A percentile compares a stretch with the other conserved stretches of the same genome.
Conservation (phyloP, 2,888 invertebrate species). For the Aleiodes alternator region DNA sequence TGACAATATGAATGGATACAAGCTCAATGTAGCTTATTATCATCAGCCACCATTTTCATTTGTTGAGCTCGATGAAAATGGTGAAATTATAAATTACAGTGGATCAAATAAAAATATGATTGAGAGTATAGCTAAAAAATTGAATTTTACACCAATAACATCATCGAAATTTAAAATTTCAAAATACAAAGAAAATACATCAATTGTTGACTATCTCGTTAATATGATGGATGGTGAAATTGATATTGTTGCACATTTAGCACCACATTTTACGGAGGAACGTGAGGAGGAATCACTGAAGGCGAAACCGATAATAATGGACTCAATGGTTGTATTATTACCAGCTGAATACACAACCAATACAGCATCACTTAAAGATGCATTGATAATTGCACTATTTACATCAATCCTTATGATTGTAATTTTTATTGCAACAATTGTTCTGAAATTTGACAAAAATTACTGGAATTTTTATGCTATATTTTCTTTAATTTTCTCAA, state of each 20-base stretch:
- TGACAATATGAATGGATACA: constrained; percentile 54
- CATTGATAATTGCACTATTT: constrained; percentile 17
- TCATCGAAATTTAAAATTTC: neutral
- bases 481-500: constrained; percentile 47
- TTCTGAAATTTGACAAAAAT: constrained; percentile 40
- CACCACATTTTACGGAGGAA: constrained; percentile 35
- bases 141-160: constrained; percentile 55
- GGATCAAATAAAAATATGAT: constrained; percentile 46
- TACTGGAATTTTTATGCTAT: constrained; percentile 47
- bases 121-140: neutral
- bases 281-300: constrained; percentile 31
- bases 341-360: constrained; percentile 39
- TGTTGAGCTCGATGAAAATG: constrained; percentile 26
- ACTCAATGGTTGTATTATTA: constrained; percentile 50
- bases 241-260: constrained; percentile 46
- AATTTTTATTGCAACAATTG: constrained; percentile 29
- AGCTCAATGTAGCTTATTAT: constrained; percentile 36
- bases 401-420: constrained; percentile 35
- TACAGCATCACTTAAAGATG: constrained; percentile 3
- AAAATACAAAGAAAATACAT: neutral
- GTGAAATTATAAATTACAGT: neutral
- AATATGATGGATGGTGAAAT: constrained; percentile 33
- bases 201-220: neutral
- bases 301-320: constrained; percentile 30
- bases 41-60: constrained; percentile 43